These are phyloP conservation scores for Cynopterus sphinx DNA, from an alignment of 2,797 vertebrate species.

Conservation along the genomic window DNA sequence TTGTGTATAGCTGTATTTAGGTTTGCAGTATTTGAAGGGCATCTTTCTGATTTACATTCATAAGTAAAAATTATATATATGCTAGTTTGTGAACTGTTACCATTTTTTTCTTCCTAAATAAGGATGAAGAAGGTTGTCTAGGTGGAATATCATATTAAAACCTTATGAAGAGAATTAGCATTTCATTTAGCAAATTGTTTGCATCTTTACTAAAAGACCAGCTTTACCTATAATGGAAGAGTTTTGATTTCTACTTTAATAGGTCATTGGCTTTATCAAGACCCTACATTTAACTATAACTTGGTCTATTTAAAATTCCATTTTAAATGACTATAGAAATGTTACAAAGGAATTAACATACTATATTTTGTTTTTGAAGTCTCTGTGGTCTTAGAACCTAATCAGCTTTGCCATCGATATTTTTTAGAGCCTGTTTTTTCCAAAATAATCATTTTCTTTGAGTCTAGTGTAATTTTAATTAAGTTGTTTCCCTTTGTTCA, in stretches of 20 bases:
- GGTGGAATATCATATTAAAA: not conserved
- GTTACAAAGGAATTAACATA: not conserved
- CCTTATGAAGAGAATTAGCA: not conserved
- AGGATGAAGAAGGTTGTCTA: not conserved
- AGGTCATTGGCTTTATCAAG: not conserved
- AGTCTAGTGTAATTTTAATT: constrained; percentile 11
- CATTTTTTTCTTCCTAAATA: not conserved
- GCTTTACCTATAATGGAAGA: not conserved
- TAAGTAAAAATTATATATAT: not conserved
- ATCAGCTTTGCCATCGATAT: not conserved
- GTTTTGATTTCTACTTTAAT: constrained; percentile 3
- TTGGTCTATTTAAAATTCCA: constrained; percentile 18
- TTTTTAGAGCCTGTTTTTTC: constrained; percentile 21
- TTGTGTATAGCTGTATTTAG: not conserved
- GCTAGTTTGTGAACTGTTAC: not conserved
- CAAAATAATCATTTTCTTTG: not conserved
- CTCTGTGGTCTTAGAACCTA: not conserved
- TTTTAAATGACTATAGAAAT: constrained; percentile 39
- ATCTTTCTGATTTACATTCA: constrained; percentile 1
- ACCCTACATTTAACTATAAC: not conserved
- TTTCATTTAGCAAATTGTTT: constrained; percentile 25
- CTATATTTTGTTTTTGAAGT: not conserved
- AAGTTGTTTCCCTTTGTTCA: constrained; percentile 9
- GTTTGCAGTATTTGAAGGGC: not conserved
- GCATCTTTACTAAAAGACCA: not conserved